phyloP scores from a whole-genome alignment of 2,888 invertebrate genomes.

The Psococerastis gibbosa region DNA sequence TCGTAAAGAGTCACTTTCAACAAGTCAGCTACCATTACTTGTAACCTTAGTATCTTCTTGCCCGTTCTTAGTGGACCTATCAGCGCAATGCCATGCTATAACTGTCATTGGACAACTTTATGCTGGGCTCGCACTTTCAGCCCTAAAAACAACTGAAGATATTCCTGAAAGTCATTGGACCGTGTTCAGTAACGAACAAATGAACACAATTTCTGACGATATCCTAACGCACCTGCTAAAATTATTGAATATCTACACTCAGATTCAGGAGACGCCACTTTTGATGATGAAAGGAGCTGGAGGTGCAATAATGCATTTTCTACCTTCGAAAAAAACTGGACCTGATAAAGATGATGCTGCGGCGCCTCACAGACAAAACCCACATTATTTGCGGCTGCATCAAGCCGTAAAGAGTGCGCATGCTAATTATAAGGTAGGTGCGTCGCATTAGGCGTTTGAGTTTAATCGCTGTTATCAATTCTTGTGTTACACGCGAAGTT shows the following conservation, averaged over 20 bases:
- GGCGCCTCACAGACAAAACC: conserved; percentile 29
- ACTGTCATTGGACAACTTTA: conserved; percentile 27
- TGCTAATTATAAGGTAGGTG: conserved; percentile 62
- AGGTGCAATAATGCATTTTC: background rate
- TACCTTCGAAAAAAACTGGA: conserved; percentile 18
- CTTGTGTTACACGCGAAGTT: too few relatives aligned
- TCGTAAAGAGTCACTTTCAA: conserved; percentile 19
- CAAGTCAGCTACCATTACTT: conserved; percentile 23
- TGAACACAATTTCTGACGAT: conserved; percentile 38
- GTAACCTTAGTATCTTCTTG: conserved; percentile 30
- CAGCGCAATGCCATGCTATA: conserved; percentile 27
- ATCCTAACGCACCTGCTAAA: conserved; percentile 47
- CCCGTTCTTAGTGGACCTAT: conserved; percentile 31
- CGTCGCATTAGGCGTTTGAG: too few relatives aligned
- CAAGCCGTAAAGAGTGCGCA: conserved; percentile 64
- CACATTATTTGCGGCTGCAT: conserved; percentile 71
- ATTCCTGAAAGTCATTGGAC: too few relatives aligned
- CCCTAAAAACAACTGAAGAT: too few relatives aligned
- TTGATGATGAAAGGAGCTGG: conserved; percentile 26
- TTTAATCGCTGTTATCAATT: too few relatives aligned
- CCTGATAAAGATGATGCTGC: conserved; percentile 19
- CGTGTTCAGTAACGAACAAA: too few relatives aligned
- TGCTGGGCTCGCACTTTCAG: conserved; percentile 24
- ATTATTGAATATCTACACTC: conserved; percentile 52
- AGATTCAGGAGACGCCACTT: conserved; percentile 47